Evolutionary conservation across 2,113 vertebrate genomes (phyloP).

Genomic region (Grantiella picta): DNA sequence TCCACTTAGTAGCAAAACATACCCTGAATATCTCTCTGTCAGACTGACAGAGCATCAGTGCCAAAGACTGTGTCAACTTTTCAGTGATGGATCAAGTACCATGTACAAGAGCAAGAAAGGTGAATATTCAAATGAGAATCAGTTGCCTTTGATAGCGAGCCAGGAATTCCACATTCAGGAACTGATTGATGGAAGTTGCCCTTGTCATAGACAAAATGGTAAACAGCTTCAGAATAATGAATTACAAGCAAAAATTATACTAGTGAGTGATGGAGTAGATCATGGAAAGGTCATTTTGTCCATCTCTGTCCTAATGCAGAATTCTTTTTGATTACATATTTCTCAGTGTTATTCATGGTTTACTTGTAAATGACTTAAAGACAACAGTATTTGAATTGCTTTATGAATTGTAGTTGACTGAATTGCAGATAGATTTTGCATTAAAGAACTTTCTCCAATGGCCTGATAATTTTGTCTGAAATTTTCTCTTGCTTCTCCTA

Average conservation of each 20-base stretch:
- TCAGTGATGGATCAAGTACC: background rate
- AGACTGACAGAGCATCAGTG: background rate
- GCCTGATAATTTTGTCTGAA: background rate
- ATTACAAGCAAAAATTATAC: constrained; percentile 1
- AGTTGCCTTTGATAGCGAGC: background rate
- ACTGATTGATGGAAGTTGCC: background rate
- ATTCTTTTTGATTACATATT: background rate
- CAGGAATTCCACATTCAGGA: background rate
- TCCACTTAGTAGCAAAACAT: constrained; percentile 16
- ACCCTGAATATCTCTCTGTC: background rate
- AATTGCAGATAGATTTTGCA: background rate
- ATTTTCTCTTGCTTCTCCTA: background rate
- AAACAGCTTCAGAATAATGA: constrained; percentile 46
- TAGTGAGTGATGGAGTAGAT: background rate
- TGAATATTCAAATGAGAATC: background rate
- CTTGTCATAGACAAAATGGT: background rate
- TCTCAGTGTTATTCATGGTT: background rate
- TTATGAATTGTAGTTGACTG: background rate
- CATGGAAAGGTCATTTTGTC: background rate
- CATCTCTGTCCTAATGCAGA: background rate
- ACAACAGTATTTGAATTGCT: background rate
- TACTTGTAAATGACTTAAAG: background rate
- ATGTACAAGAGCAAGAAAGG: background rate
- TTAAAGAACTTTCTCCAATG: background rate
- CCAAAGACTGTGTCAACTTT: background rate